These are phyloP conservation scores for Psephotus haematonotus DNA, from an alignment of 2,113 vertebrate species.

Conservation along the genomic window DNA sequence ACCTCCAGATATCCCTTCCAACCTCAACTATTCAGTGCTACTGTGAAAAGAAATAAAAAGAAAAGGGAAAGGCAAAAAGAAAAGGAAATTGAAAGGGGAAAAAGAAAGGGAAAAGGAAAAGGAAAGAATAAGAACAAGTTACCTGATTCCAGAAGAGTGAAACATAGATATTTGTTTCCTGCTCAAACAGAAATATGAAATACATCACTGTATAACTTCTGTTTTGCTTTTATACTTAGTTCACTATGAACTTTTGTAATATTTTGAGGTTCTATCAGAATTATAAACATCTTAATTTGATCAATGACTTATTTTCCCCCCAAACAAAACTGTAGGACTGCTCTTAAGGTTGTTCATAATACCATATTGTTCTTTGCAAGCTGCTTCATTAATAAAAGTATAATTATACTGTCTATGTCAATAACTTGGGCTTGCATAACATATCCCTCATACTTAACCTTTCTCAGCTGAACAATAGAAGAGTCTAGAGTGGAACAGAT, in stretches of 20 bases:
- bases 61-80: fast-evolving
- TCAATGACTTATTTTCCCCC: fast-evolving
- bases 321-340: neutral
- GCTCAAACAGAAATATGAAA: neutral
- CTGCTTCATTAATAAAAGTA: neutral
- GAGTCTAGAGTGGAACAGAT: neutral
- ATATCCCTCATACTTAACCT: neutral
- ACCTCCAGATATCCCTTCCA: neutral
- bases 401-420: neutral
- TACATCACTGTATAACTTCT: neutral
- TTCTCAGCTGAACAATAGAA: neutral
- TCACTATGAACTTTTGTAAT: neutral
- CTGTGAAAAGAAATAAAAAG: neutral
- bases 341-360: neutral
- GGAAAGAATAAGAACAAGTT: neutral
- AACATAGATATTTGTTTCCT: neutral
- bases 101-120: too few species aligned
- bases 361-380: neutral
- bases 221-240: neutral
- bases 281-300: neutral
- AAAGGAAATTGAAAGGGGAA: fast-evolving
- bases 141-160: neutral
- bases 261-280: neutral
- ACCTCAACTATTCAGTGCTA: neutral
- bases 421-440: neutral